Base-by-base conservation (phyloP, 1,140 invertebrate species). In the Tenebrio molitor region DNA sequence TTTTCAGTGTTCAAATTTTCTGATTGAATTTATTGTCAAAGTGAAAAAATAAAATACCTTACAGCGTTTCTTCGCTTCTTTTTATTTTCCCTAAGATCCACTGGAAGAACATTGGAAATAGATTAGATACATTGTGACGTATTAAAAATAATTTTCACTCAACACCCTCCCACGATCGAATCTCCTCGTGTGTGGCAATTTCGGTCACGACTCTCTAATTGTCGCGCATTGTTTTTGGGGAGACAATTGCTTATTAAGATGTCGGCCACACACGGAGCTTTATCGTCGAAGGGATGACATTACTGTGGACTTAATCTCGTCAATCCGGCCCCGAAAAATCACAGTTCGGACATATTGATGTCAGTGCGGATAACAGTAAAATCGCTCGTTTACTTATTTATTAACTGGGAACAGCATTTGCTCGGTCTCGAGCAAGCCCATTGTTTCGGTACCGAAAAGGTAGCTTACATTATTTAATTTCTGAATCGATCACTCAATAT, bases 331-430 rank as follows among this genome's bases (percentile, higher is more conserved):
- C 36, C 36, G 36, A 39, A 39, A n/a, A 39, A 53, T 58, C 50
- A 29, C 50, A 58, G 14, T 58, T 58, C 6, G 17, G 46, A 53
- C 46, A 23, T 53, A 53, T 53, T 23, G 50, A 58, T 58, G 50
- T 58, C 50, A 58, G 50, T 29, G 10, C 50, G n/a, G 15, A 25
- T 58, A 58, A 58, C 50, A 29, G 50, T 58, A 58, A 58, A 58
- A 58, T 58, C 50, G 50, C 8, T 58, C 23, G 8, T 25, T 29
- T 39, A 39, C 19, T 58, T 58, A 50, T 50, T 50, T 50, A 58
- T 58, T 25, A 25, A 58, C 50, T 29, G 23, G 50, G 50, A 58
- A 58, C 19, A 12, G 50, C 21, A 58, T 58, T 58, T 25, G 21
- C 50, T 23, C n/a, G 21, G 10, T 46, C 5, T 39, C 36, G n/a